These are phyloP conservation scores for Euura saliciscinereae DNA, from an alignment of 1,140 invertebrate genomes.

Conservation along the genomic window DNA sequence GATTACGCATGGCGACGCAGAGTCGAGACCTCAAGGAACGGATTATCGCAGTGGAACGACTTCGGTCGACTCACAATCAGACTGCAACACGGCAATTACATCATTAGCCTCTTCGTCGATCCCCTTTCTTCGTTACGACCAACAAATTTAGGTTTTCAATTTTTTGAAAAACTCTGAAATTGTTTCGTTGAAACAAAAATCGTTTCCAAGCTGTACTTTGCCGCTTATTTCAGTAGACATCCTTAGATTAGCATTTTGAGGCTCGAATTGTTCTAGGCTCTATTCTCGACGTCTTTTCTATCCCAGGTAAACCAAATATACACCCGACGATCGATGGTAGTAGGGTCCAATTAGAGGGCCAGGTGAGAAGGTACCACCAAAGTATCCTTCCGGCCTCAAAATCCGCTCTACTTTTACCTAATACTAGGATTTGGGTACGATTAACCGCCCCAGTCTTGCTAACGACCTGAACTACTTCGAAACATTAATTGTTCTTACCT, in stretches of 20 bases:
- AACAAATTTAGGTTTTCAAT: too few species aligned
- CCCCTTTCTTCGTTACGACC: neutral
- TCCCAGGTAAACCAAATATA: too few species aligned
- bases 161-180: too few species aligned
- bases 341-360: neutral
- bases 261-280: too few species aligned
- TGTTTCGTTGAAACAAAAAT: too few species aligned
- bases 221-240: too few species aligned
- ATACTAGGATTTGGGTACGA: neutral
- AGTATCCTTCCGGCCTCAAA: neutral
- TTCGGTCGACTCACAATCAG: neutral
- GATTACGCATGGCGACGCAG: neutral
- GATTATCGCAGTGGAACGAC: neutral
- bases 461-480: neutral
- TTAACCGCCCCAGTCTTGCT: neutral
- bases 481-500: constrained; percentile 1
- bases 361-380: neutral
- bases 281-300: too few species aligned
- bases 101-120: neutral
- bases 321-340: too few species aligned
- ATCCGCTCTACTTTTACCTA: constrained; percentile 4
- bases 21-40: neutral
- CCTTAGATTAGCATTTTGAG: too few species aligned
- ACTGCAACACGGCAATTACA: neutral
- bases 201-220: too few species aligned